These are phyloP conservation scores for Nemotelus pantherinus DNA, from an alignment of 2,888 invertebrate genomes.

Conservation along the genomic window DNA sequence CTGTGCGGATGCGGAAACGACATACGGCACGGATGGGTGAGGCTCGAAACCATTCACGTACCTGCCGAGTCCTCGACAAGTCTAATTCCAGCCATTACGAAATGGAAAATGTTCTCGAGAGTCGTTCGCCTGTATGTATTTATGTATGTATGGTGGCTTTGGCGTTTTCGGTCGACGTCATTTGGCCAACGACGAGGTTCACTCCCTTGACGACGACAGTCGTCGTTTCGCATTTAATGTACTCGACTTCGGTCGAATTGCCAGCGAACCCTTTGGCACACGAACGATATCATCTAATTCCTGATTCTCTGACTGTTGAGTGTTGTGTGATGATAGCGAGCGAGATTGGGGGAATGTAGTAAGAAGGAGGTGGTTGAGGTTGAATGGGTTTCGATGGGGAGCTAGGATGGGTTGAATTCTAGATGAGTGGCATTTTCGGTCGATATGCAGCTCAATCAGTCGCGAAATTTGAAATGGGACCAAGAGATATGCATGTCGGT, in stretches of 20 bases:
- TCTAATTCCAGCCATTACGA: too few relatives aligned
- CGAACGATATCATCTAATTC: neutral
- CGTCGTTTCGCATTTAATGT: neutral
- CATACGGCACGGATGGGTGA: neutral
- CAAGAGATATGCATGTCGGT: neutral
- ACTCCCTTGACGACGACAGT: neutral
- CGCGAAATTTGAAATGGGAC: conserved; percentile 4
- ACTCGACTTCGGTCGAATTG: conserved; percentile 9
- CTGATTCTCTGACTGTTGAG: conserved; percentile 22
- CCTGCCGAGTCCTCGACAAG: too few relatives aligned
- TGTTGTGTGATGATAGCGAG: neutral
- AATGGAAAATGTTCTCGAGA: too few relatives aligned
- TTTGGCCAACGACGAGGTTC: neutral
- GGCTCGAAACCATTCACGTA: too few relatives aligned
- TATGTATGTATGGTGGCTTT: too few relatives aligned
- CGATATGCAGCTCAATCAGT: conserved; percentile 11
- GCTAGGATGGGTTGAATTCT: neutral
- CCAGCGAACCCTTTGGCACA: neutral
- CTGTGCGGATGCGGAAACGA: conserved; percentile 23
- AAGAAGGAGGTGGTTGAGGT: neutral
- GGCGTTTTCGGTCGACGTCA: too few relatives aligned
- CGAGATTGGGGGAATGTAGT: neutral
- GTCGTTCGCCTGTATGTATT: too few relatives aligned
- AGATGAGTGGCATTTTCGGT: neutral
- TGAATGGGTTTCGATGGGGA: neutral